phyloP scores from a whole-genome alignment of 2,797 vertebrate genomes.

The Sebastes jordani region DNA sequence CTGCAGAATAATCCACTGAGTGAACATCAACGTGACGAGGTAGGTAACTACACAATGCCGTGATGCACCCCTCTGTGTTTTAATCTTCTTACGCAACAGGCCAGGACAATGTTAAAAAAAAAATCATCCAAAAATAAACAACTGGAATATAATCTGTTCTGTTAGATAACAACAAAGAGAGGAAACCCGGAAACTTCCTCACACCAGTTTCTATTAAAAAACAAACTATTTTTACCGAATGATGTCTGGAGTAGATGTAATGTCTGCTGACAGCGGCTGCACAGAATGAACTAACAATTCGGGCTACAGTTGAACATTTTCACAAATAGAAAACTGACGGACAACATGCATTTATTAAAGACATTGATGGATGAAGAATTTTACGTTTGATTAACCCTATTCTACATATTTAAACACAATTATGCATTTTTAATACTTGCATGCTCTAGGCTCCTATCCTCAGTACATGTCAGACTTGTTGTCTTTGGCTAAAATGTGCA shows the following conservation, averaged over 20 bases:
- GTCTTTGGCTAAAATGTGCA: background rate
- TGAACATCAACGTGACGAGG: background rate
- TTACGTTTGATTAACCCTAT: too few relatives aligned
- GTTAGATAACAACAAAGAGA: constrained; percentile 4
- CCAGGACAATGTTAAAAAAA: background rate
- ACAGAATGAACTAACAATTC: background rate
- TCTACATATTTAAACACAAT: too few relatives aligned
- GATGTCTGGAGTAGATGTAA: background rate
- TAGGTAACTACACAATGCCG: background rate
- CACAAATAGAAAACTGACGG: too few relatives aligned
- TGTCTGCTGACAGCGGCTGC: background rate
- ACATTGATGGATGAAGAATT: too few relatives aligned
- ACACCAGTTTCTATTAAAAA: background rate
- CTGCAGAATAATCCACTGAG: background rate
- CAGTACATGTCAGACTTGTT: background rate
- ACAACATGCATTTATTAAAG: too few relatives aligned
- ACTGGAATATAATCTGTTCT: background rate
- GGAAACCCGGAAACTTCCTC: background rate
- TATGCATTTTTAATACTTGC: background rate
- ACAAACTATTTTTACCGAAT: background rate
- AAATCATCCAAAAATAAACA: constrained; percentile 12
- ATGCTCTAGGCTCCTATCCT: background rate
- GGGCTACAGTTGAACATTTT: background rate
- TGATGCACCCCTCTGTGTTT: background rate
- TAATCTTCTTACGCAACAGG: constrained; percentile 36